A percentile compares a stretch with the other conserved stretches of the same genome.
phyloP scores from a whole-genome alignment of 1,140 invertebrate genomes.

The Micrasema minimum region DNA sequence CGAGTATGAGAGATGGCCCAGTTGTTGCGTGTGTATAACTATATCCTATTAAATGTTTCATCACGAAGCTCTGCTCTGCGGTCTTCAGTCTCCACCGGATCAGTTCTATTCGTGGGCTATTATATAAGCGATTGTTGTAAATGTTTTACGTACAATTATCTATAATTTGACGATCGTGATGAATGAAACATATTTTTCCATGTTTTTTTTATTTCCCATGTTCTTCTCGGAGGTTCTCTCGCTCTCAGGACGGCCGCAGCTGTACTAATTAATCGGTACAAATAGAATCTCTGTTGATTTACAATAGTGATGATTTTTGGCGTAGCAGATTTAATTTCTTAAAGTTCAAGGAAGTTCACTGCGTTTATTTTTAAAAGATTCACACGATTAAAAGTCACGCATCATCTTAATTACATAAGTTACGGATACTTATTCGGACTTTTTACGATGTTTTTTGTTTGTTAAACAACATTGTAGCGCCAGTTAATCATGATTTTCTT shows the following conservation, averaged over 20 bases:
- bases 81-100: conserved; percentile 30
- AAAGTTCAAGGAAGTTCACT: conserved; percentile 17
- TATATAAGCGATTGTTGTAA: conserved; percentile 49
- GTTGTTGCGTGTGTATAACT: conserved; percentile 48
- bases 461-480: too few relatives aligned
- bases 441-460: too few relatives aligned
- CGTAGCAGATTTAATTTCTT: not conserved
- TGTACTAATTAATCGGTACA: conserved; percentile 1
- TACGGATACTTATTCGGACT: too few relatives aligned
- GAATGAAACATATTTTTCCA: conserved; percentile 43
- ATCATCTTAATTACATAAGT: too few relatives aligned
- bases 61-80: conserved; percentile 40
- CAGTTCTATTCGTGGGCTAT: conserved; percentile 38
- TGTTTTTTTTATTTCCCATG: conserved; percentile 27
- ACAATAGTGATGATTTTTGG: conserved; percentile 6
- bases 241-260: not conserved
- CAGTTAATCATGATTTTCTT: too few relatives aligned
- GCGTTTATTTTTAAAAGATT: too few relatives aligned
- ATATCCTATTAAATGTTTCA: conserved; percentile 48
- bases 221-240: conserved; percentile 12
- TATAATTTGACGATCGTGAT: conserved; percentile 46
- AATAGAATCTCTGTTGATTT: conserved; percentile 17
- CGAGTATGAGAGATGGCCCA: conserved; percentile 34
- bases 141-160: conserved; percentile 48
- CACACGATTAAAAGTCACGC: not conserved